Base-by-base conservation (phyloP, 2,888 invertebrate species). In the Drosophila borealis region DNA sequence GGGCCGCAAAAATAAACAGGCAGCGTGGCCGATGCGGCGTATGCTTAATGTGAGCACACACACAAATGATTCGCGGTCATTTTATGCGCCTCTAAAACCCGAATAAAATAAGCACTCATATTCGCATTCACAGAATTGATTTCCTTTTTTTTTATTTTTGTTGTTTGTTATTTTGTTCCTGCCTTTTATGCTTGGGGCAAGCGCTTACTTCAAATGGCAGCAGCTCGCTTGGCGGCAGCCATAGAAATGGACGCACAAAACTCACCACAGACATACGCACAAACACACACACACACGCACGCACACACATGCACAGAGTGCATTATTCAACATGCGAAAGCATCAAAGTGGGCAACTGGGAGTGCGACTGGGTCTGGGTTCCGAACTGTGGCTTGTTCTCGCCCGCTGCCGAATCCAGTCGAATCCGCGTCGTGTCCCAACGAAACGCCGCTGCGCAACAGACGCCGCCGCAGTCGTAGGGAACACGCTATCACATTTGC, bases 321-420 rank as follows among this genome's bases (percentile, higher is more conserved):
- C 60, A 36, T 29, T 60, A 69, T 21, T 74, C 63, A 73, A 74
- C 61, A 66, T 62, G 60, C 53, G 39, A 53, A 39, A 48, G 48
- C 49, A 57, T 34, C 34, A 39, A 50, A 37, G 59, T 55, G 59
- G 65, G 37, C 56, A 17, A 41, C 29, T 53, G 39, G 14, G 25
- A 39, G 6, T 44, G 45, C 14, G 57, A 13, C 19, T 9, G 29
- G n/a, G 17, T 4, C 6, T 17, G 42, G 10, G 36, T 41, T n/a
- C 44, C 45, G 39, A 14, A 11, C 34, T 56, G 48, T 50, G 49
- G 46, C 65, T 44, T 25, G 61, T 45, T 34, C 21, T 67, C 41
- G 76, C 67, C 71, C 45, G 55, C 42, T 45, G 59, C 53, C 75
- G 77, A 75, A 69, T 76, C 75, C 76, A 76, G 75, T 73, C 69